A percentile compares a stretch with the other conserved stretches of the same genome.
Evolutionary conservation across 2,797 vertebrate species (phyloP).

Genomic region (Girardinus metallicus): DNA sequence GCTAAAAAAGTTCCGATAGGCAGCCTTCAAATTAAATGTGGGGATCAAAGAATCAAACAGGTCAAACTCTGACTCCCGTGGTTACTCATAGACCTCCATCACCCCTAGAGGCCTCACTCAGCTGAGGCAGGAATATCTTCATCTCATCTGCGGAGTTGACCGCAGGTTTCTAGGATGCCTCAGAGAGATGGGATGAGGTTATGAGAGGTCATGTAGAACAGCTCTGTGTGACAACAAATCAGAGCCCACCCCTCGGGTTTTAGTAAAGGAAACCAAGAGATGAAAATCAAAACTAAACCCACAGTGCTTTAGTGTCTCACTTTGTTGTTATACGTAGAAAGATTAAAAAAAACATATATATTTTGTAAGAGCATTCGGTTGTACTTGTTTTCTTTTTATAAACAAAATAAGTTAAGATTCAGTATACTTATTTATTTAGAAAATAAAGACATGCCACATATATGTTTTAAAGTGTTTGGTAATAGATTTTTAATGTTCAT

Average conservation of each 20-base stretch:
- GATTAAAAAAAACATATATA: conserved; percentile 6
- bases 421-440: conserved; percentile 34
- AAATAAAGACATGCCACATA: conserved; percentile 73
- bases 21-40: conserved; percentile 19
- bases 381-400: not conserved
- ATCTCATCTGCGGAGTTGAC: conserved; percentile 69
- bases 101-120: conserved; percentile 48
- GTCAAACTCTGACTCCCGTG: conserved; percentile 34
- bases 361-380: conserved; percentile 17
- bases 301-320: conserved; percentile 19
- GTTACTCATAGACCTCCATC: conserved; percentile 45
- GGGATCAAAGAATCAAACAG: conserved; percentile 29
- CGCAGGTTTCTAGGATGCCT: conserved; percentile 66
- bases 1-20: not conserved
- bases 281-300: conserved; percentile 58
- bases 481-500: conserved; percentile 99
- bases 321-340: conserved; percentile 17
- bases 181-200: conserved; percentile 70
- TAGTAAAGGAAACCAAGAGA: conserved; percentile 67
- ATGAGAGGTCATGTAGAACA: conserved; percentile 79
- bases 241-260: conserved; percentile 77
- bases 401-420: conserved; percentile 10
- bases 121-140: conserved; percentile 75
- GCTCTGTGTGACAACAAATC: conserved; percentile 80
- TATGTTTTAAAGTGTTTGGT: conserved; percentile 89